A percentile compares a stretch with the other conserved stretches of the same genome.
Conservation (phyloP, 2,797 vertebrate species). For the Eleutherodactylus coqui region DNA sequence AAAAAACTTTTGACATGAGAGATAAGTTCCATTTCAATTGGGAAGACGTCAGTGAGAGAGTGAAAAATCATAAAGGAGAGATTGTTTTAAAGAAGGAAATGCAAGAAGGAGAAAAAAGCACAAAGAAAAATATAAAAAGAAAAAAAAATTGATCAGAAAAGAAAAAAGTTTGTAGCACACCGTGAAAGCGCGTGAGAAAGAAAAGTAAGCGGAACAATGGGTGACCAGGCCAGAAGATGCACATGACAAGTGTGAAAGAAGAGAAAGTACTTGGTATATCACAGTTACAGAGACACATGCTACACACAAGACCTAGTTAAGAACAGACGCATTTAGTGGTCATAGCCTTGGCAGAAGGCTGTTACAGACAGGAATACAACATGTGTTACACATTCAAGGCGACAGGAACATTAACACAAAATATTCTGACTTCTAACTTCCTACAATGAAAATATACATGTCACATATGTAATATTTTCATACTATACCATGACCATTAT, state of each 20-base stretch:
- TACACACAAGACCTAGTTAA: conserved; percentile 73
- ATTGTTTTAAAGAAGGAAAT: conserved; percentile 72
- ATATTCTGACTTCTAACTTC: conserved; percentile 27
- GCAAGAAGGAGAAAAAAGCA: conserved; percentile 65
- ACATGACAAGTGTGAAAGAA: conserved; percentile 71
- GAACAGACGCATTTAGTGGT: conserved; percentile 72
- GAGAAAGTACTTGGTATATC: conserved; percentile 66
- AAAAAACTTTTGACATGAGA: conserved; percentile 99
- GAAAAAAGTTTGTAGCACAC: conserved; percentile 70
- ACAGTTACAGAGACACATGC: conserved; percentile 69
- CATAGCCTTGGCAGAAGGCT: conserved; percentile 68
- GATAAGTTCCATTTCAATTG: conserved; percentile 99
- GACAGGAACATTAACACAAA: conserved; percentile 73
- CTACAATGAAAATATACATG: conserved; percentile 32
- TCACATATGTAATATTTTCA: conserved; percentile 3
- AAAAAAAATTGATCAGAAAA: conserved; percentile 65
- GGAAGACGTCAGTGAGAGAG: conserved; percentile 69
- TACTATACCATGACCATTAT: neutral
- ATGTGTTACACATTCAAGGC: conserved; percentile 71
- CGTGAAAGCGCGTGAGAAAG: conserved; percentile 74
- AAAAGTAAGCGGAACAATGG: conserved; percentile 72
- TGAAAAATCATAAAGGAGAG: conserved; percentile 70
- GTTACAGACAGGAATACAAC: conserved; percentile 66
- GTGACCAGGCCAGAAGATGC: conserved; percentile 65
- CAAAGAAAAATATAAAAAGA: conserved; percentile 57